phyloP scores from a whole-genome alignment of 2,888 invertebrate genomes.

The Eustalomyia histrio region DNA sequence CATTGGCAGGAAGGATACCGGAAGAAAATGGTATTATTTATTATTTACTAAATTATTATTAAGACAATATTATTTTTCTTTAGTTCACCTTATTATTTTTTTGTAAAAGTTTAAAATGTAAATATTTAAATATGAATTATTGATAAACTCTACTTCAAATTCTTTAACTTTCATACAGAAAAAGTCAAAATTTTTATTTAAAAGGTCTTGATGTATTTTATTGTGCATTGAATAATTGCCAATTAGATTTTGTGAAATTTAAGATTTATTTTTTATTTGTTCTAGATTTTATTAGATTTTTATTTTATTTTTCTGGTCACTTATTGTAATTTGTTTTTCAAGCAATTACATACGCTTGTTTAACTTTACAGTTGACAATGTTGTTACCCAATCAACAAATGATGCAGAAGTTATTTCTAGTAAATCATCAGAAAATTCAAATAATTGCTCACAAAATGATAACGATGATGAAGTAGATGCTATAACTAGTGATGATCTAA shows the following conservation, averaged over 20 bases:
- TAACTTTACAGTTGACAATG: constrained; percentile 50
- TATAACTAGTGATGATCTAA: constrained; percentile 27
- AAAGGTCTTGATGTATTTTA: not conserved
- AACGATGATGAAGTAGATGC: constrained; percentile 34
- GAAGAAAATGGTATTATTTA: constrained; percentile 53
- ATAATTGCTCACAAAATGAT: constrained; percentile 32
- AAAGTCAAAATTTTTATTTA: not conserved
- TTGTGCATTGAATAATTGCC: not conserved
- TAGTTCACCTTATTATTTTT: not conserved
- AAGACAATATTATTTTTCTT: constrained; percentile 3
- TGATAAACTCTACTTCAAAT: not conserved
- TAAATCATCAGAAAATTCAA: constrained; percentile 32
- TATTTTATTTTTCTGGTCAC: not conserved
- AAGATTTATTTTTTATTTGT: not conserved
- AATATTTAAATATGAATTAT: constrained; percentile 18
- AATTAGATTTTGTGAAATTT: not conserved
- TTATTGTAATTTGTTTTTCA: constrained; percentile 13
- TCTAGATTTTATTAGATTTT: not conserved
- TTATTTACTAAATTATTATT: not conserved
- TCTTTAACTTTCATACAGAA: not conserved
- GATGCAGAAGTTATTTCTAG: constrained; percentile 45
- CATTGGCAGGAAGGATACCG: constrained; percentile 14
- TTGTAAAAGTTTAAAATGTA: not conserved
- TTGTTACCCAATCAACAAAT: constrained; percentile 40
- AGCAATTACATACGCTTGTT: constrained; percentile 49